A percentile compares a stretch with the other conserved stretches of the same genome.
Conservation (phyloP, 30 jellyfish, hydroid and myxozoan genomes). For the Morbakka virulenta region DNA sequence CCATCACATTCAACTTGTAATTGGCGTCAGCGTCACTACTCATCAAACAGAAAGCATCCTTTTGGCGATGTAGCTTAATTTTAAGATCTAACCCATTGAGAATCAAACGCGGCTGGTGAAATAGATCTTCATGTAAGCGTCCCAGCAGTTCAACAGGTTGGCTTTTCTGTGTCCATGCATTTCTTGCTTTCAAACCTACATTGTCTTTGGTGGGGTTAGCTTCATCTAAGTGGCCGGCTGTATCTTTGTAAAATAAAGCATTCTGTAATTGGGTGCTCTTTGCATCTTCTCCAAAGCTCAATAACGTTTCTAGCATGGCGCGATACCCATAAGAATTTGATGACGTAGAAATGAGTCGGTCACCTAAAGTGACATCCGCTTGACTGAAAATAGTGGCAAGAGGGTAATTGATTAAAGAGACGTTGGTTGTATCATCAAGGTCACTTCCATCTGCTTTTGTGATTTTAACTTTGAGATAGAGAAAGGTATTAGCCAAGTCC, state of each 20-base stretch:
- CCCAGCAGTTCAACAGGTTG: constrained; percentile 8
- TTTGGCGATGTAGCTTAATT: constrained; percentile 5
- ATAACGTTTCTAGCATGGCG: too few relatives aligned
- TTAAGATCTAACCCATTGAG: background rate
- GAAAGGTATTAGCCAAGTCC: background rate
- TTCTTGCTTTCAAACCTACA: background rate
- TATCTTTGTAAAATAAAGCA: background rate
- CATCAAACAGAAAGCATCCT: constrained; percentile 5
- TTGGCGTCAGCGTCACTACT: constrained; percentile 1
- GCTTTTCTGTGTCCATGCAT: background rate
- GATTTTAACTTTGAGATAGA: background rate
- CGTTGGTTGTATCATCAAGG: background rate
- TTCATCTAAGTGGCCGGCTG: constrained; percentile 4
- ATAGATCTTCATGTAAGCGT: background rate
- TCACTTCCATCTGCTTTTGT: background rate
- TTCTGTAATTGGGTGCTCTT: background rate
- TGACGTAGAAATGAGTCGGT: background rate
- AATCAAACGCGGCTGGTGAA: background rate
- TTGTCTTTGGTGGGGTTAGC: background rate
- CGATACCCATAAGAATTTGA: background rate
- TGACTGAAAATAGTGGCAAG: background rate
- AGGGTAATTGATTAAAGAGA: background rate
- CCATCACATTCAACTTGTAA: background rate
- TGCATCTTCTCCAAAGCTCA: constrained; percentile 15
- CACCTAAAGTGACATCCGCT: constrained; percentile 4